Conservation (phyloP, 2,113 vertebrate genomes). For the Arothron firmamentum region DNA sequence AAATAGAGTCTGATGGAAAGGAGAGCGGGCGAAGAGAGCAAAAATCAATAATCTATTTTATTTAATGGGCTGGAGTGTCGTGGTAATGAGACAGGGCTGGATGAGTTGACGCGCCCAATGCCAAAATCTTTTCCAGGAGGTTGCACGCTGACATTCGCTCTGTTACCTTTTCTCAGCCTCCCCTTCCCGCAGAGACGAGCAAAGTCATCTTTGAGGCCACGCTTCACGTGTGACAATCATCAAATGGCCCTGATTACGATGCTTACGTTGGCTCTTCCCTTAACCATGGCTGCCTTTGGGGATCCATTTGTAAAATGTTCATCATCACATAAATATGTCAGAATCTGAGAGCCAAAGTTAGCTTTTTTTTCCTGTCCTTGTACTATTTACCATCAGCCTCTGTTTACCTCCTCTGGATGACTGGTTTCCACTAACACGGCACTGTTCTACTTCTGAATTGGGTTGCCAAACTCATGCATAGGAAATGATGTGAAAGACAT, state of each 20-base stretch:
- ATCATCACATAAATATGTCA: slow-evolving; percentile 33
- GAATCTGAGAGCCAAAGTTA: slow-evolving; percentile 15
- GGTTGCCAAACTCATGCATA: slow-evolving; percentile 32
- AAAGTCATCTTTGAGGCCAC: not conserved
- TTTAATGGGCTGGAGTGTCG: slow-evolving; percentile 75
- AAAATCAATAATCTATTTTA: slow-evolving; percentile 82
- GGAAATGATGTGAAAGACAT: slow-evolving; percentile 38
- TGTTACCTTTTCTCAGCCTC: slow-evolving; percentile 18
- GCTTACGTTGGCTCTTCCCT: slow-evolving; percentile 12
- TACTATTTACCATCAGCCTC: slow-evolving; percentile 19
- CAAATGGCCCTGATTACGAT: too few species aligned
- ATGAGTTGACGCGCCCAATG: slow-evolving; percentile 67
- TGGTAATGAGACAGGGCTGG: slow-evolving; percentile 71
- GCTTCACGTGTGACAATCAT: too few species aligned
- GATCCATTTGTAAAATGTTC: slow-evolving; percentile 8
- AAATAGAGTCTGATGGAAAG: slow-evolving; percentile 67
- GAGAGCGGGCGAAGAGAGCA: slow-evolving; percentile 66
- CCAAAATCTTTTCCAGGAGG: slow-evolving; percentile 55
- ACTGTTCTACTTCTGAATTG: slow-evolving; percentile 28
- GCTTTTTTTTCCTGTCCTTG: slow-evolving; percentile 1
- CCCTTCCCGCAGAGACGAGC: slow-evolving; percentile 10
- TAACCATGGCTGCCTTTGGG: slow-evolving; percentile 4
- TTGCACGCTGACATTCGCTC: slow-evolving; percentile 41
- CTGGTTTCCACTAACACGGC: slow-evolving; percentile 30
- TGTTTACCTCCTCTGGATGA: slow-evolving; percentile 40